phyloP scores from a whole-genome alignment of 2,888 invertebrate genomes.

The Ptilodon capucinus region DNA sequence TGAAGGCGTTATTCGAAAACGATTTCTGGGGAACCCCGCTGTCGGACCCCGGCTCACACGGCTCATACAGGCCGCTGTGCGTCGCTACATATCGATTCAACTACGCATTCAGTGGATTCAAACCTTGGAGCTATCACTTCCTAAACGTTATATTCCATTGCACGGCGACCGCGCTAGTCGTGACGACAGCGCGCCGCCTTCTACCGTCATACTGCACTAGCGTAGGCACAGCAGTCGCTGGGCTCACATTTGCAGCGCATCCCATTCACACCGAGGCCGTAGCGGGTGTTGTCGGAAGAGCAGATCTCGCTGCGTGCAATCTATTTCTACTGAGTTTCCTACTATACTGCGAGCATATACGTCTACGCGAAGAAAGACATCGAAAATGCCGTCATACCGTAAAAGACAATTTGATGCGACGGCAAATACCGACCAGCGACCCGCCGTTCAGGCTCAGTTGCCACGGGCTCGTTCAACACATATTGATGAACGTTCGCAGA shows the following conservation, averaged over 20 bases:
- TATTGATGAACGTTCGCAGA: slow-evolving; percentile 70
- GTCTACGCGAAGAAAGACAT: slow-evolving; percentile 80
- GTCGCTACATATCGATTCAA: slow-evolving; percentile 94
- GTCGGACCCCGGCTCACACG: slow-evolving; percentile 96
- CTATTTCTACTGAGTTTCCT: slow-evolving; percentile 94
- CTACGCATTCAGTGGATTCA: slow-evolving; percentile 88
- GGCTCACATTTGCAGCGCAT: slow-evolving; percentile 95
- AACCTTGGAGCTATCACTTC: slow-evolving; percentile 92
- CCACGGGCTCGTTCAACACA: slow-evolving; percentile 70
- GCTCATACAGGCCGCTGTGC: slow-evolving; percentile 97
- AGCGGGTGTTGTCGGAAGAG: slow-evolving; percentile 96
- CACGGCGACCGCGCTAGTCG: slow-evolving; percentile 91
- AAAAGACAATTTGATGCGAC: slow-evolving; percentile 54
- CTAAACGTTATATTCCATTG: slow-evolving; percentile 94
- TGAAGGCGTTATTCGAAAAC: slow-evolving; percentile 92
- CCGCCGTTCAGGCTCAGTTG: slow-evolving; percentile 70
- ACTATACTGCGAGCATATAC: slow-evolving; percentile 91
- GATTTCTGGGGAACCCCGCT: slow-evolving; percentile 99
- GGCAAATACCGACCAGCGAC: slow-evolving; percentile 52
- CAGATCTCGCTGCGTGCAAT: slow-evolving; percentile 95
- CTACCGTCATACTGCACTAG: slow-evolving; percentile 84
- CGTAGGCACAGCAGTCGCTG: slow-evolving; percentile 88
- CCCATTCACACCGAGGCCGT: slow-evolving; percentile 99
- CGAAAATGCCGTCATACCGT: slow-evolving; percentile 62
- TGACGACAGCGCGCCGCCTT: slow-evolving; percentile 87